A percentile compares a stretch with the other conserved stretches of the same genome.
phyloP scores from a whole-genome alignment of 2,888 invertebrate genomes.

The Cybosia mesomella region DNA sequence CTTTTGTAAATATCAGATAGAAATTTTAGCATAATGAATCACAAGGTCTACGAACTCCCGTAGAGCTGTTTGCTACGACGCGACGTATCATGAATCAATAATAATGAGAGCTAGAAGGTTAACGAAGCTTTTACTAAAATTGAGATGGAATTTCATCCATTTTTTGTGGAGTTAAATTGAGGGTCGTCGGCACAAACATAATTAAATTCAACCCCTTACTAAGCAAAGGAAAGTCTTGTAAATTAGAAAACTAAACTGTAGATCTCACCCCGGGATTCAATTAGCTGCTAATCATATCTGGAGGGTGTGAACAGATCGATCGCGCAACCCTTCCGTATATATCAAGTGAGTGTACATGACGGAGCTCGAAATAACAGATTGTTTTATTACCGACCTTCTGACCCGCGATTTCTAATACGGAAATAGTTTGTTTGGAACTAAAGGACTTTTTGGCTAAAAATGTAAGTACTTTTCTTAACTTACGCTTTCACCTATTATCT shows the following conservation, averaged over 20 bases:
- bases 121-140: conserved; percentile 60
- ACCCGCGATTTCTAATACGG: neutral
- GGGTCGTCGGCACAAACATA: conserved; percentile 73
- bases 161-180: conserved; percentile 71
- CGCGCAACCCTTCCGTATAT: conserved; percentile 69
- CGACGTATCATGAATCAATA: conserved; percentile 49
- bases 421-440: neutral
- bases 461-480: neutral
- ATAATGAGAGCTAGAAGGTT: conserved; percentile 56
- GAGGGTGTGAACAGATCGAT: conserved; percentile 85
- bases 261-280: conserved; percentile 85
- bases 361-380: conserved; percentile 40
- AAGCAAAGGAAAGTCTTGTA: conserved; percentile 82
- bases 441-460: neutral
- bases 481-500: too few relatives aligned
- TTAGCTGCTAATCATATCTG: conserved; percentile 86
- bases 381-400: conserved; percentile 14
- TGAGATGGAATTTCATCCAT: conserved; percentile 71
- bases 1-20: conserved; percentile 57
- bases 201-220: conserved; percentile 85
- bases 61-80: conserved; percentile 50
- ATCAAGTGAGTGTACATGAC: conserved; percentile 52
- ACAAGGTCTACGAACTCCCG: conserved; percentile 57
- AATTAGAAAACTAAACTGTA: conserved; percentile 87
- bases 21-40: conserved; percentile 61